phyloP scores from a whole-genome alignment of 2,888 invertebrate species.

The Cordilura impudica region DNA sequence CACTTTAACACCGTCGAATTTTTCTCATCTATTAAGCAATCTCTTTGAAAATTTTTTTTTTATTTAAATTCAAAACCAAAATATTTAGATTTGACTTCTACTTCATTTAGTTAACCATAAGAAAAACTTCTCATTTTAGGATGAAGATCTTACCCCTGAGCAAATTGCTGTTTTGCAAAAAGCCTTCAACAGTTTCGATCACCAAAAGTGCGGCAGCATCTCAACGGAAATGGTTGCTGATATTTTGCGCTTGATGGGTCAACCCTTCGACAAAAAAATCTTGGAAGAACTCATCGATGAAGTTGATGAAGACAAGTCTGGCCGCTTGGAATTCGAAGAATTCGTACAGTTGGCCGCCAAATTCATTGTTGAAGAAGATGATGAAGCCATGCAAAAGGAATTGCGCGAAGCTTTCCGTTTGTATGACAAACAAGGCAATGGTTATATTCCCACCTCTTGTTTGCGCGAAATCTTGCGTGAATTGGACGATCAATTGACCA shows the following conservation, averaged over 20 bases:
- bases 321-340: constrained; percentile 96
- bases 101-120: no score
- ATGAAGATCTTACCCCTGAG: constrained; percentile 93
- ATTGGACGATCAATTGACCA: constrained; percentile 96
- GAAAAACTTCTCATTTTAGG: constrained; percentile 81
- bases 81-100: no score
- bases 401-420: constrained; percentile 98
- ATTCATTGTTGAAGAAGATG: constrained; percentile 98
- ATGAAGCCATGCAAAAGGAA: constrained; percentile 98
- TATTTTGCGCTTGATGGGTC: constrained; percentile 97
- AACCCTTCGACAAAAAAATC: constrained; percentile 97
- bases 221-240: constrained; percentile 96
- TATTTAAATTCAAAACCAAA: no score
- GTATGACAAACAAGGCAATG: constrained; percentile 98
- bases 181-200: constrained; percentile 97
- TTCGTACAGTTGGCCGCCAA: constrained; percentile 97
- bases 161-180: constrained; percentile 95
- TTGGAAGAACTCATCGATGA: constrained; percentile 98
- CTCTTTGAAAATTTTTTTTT: no score
- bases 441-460: constrained; percentile 95
- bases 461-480: constrained; percentile 96
- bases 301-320: constrained; percentile 98
- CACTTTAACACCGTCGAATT: no score
- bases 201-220: constrained; percentile 95
- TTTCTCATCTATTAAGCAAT: no score